Conservation (phyloP, 2,888 invertebrate genomes). For the Sarcophaga variegata region DNA sequence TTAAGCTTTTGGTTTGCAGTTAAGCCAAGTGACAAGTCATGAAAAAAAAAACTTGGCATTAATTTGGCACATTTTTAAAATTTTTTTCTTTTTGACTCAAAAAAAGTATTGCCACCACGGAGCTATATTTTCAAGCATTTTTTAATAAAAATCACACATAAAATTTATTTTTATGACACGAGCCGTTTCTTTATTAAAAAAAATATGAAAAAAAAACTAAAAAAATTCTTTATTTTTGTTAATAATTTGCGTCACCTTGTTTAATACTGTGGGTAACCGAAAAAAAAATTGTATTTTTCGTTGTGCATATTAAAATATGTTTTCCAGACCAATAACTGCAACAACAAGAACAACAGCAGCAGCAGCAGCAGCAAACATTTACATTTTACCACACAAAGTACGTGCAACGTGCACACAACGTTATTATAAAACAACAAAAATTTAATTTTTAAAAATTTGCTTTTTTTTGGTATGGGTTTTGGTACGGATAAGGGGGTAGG, state of each 20-base stretch:
- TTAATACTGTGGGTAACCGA: constrained; percentile 17
- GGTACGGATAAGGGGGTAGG: neutral
- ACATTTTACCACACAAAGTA: constrained; percentile 13
- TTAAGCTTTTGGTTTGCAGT: neutral
- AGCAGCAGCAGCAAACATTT: constrained; percentile 32
- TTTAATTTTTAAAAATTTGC: neutral
- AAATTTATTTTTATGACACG: constrained; percentile 43
- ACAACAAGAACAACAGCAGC: constrained; percentile 2
- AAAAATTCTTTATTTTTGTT: neutral
- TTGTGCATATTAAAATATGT: neutral
- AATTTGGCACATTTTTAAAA: neutral
- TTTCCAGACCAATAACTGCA: constrained; percentile 30
- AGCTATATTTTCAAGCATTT: too few species aligned
- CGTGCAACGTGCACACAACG: constrained; percentile 9
- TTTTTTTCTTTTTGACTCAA: too few species aligned
- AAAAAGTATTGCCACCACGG: too few species aligned
- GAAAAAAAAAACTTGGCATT: neutral
- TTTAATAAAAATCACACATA: neutral
- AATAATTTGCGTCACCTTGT: constrained; percentile 61
- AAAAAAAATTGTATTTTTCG: constrained; percentile 18
- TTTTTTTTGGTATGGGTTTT: neutral
- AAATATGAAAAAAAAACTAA: too few species aligned
- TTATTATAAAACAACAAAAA: neutral
- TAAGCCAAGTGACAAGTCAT: neutral
- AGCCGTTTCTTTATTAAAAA: constrained; percentile 5